Percentiles rank a stretch among this genome's conserved stretches.
These are phyloP conservation scores for Aplysina aerophoba DNA, from an alignment of 37 sponge, comb jelly and placozoan genomes.

Conservation along the genomic window DNA sequence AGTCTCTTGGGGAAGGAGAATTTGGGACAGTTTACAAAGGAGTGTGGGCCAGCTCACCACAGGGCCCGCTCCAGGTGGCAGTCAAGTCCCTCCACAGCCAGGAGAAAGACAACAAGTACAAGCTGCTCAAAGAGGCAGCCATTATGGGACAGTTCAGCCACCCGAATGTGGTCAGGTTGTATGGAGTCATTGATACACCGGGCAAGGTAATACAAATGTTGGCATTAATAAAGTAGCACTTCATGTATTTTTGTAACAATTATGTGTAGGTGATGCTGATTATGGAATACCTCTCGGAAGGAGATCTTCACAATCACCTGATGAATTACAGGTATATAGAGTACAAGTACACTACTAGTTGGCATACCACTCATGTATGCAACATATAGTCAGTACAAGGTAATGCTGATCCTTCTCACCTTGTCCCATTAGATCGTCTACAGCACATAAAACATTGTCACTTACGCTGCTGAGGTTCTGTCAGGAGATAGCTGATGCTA, in stretches of 20 bases:
- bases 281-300: conserved; percentile 7
- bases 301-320: not conserved
- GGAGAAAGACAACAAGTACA: not conserved
- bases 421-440: no score
- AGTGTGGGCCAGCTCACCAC: not conserved
- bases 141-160: conserved; percentile 16
- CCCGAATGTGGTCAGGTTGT: not conserved
- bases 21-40: not conserved
- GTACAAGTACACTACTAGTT: not conserved
- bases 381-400: no score
- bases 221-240: no score
- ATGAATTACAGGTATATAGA: not conserved
- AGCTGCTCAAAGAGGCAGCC: conserved; percentile 18
- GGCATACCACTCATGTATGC: no score
- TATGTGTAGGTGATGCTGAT: not conserved
- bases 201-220: no score
- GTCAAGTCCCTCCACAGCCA: not conserved
- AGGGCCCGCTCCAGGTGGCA: not conserved
- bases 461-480: no score
- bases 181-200: not conserved
- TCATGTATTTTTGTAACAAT: not conserved
- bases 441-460: no score
- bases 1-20: not conserved
- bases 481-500: no score
- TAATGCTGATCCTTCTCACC: no score